Base-by-base conservation (phyloP, 1,140 invertebrate genomes). In the Habropoda laboriosa region DNA sequence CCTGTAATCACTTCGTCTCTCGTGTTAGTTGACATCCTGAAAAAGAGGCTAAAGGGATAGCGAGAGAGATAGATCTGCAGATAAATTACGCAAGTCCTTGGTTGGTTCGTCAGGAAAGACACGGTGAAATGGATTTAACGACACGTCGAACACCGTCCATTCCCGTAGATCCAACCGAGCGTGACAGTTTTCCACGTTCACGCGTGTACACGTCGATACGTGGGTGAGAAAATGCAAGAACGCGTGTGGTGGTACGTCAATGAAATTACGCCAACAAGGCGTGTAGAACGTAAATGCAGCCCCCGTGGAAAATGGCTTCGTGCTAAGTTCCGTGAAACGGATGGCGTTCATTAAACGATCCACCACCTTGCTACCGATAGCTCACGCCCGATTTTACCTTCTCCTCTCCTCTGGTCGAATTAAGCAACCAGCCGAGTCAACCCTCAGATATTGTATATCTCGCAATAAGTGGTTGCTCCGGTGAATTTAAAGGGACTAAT, bases 311-410 rank as follows among this genome's bases (percentile, higher is more conserved):
- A 66, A 75, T 42, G 60, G 72, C 38, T 16, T 30, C 45, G 32
- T 27, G 53, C 30, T 49, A 49, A 70, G 42, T 77, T 58, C 24
- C 75, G 32, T 24, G 45, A 24, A 77, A 77, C 55, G n/a, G 66
- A 70, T 71, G 75, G 75, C 21, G 66, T 77, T 77, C 66, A 77
- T 77, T 70, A 77, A 60, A 58, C 63, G 64, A 58, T 35, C 30
- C 74, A 0, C 7, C 47, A 13, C 40, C 30, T 8, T 16, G 35
- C 7, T 27, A 0, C 21, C 47, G 38, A 49, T 21, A 21, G 38
- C 35, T 40, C 6, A 16, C n/a, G 13, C 27, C 21, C 27, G 27
- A 68, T 57, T 55, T 30, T n/a, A 42, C 67, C n/a, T 13, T 45
- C 8, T 18, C 47, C n/a, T n/a, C n/a, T n/a, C n/a, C n/a, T n/a